Evolutionary conservation across 2,797 vertebrate species (phyloP).

Genomic region (Danio tinwini): DNA sequence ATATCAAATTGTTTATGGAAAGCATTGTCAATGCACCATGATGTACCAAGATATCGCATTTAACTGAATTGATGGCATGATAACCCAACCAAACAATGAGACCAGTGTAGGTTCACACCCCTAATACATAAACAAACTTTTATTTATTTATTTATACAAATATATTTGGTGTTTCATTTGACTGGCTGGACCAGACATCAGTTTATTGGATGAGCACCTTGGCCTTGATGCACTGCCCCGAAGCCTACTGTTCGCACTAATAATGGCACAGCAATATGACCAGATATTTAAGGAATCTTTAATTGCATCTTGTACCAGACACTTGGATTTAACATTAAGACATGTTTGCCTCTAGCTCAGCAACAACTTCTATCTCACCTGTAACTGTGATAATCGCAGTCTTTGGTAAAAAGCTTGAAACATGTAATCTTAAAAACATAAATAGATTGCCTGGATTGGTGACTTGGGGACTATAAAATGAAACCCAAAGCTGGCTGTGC

Average conservation of each 20-base stretch:
- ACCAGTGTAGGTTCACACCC: too few relatives aligned
- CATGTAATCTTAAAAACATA: background rate
- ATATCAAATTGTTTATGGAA: too few relatives aligned
- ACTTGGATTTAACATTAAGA: constrained; percentile 5
- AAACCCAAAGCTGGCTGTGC: constrained; percentile 15
- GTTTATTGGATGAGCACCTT: too few relatives aligned
- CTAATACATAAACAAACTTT: too few relatives aligned
- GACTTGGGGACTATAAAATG: constrained; percentile 8
- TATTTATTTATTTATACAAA: too few relatives aligned
- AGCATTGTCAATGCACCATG: too few relatives aligned
- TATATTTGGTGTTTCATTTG: too few relatives aligned
- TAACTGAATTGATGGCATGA: too few relatives aligned
- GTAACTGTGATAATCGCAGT: background rate
- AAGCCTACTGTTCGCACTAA: background rate
- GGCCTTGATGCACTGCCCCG: too few relatives aligned
- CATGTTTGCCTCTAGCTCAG: background rate
- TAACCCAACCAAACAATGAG: too few relatives aligned
- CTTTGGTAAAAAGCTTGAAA: constrained; percentile 10
- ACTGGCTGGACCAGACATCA: too few relatives aligned
- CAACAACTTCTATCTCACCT: background rate
- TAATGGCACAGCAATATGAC: background rate
- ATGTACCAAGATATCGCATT: too few relatives aligned
- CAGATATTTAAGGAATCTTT: background rate
- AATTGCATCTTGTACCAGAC: background rate
- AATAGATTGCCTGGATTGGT: background rate